These are phyloP conservation scores for Elanoides forficatus DNA, from an alignment of 2,113 vertebrate genomes.

Conservation along the genomic window DNA sequence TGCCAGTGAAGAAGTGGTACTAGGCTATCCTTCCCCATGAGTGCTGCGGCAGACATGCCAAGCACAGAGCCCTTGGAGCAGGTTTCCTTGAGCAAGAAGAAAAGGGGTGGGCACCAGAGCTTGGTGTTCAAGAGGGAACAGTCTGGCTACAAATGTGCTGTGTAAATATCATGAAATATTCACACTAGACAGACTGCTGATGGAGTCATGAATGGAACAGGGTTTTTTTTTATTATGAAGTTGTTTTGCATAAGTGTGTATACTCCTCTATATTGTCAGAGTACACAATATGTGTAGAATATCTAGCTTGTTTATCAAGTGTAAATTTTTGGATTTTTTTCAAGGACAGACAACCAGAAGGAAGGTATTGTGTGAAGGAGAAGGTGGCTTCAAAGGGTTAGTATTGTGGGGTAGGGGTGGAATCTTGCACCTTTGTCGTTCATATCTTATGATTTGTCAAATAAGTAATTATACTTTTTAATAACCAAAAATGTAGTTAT, in stretches of 20 bases:
- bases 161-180: background rate
- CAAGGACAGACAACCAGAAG: background rate
- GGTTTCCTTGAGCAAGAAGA: background rate
- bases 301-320: background rate
- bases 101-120: background rate
- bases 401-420: too few species aligned
- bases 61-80: background rate
- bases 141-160: background rate
- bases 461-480: background rate
- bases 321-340: background rate
- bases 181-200: background rate
- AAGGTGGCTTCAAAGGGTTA: background rate
- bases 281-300: background rate
- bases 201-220: background rate
- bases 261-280: background rate
- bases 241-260: background rate
- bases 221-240: background rate
- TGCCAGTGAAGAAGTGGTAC: background rate
- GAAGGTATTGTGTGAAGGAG: background rate
- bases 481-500: background rate
- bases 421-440: background rate
- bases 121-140: background rate
- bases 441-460: background rate
- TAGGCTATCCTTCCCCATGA: background rate
- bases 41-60: accelerated